Base-by-base conservation (phyloP, 2,113 vertebrate genomes). In the Camelus dromedarius region DNA sequence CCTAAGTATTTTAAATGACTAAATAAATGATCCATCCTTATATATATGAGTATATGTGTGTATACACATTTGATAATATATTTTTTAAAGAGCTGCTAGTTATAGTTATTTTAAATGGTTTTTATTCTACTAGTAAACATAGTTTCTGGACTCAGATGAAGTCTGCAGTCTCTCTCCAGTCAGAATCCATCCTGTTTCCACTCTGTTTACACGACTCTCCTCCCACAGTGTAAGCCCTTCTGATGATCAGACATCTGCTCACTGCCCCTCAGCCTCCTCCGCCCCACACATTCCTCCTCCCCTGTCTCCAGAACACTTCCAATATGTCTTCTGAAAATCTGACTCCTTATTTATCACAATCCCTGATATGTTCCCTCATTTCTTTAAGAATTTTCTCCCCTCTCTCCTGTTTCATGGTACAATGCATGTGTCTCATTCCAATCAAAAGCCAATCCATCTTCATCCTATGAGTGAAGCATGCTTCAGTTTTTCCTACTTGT, bases 141-240 rank as follows among this genome's bases (percentile, higher is more conserved):
- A 42, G 82, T 93, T 80, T 6, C 24, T 91, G 0, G 35, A 24
- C 28, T 73, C 30, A 38, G 6, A 4, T 87, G 8, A n/a, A 28
- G 2, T 42, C 20, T 30, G 8, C 3, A 48, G 8, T 76, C 13
- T 35, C 13, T 5, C 20, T 62, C 8, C 8, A n/a, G 6, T 87
- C 50, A 38, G 70, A 32, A 28, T 35, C 2, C 9, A 14, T 6
- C 16, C 4, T 24, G 2, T n/a, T 24, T 79, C 24, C 4, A 13
- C 16, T 10, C 50, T 38, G 1, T 56, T 91, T 58, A 56, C 14
- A 18, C 0, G 6, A 6, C 3, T 77, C 0, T 2, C 42, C 0
- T 30, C 9, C 22, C 48, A 28, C 12, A 69, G 0, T 26, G 10
- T 10, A 24, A 46, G 20, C 22, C 22, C 30, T 77, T 26, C 42